These are phyloP conservation scores for Metopolophium dirhodum DNA, from an alignment of 1,140 invertebrate species.

Conservation along the genomic window DNA sequence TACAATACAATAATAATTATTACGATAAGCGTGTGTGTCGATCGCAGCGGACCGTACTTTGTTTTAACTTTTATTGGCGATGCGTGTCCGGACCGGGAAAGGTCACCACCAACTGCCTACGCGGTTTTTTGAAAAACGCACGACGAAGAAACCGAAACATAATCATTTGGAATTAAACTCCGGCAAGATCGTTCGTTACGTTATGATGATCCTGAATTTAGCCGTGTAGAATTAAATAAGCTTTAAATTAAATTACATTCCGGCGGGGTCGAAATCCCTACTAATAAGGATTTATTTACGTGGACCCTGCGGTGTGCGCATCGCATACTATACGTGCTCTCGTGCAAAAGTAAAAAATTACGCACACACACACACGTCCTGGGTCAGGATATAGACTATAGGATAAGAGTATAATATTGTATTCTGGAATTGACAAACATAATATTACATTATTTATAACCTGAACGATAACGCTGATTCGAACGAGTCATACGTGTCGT, in stretches of 20 bases:
- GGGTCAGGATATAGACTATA: not conserved
- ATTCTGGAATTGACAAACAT: not conserved
- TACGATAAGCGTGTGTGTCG: not conserved
- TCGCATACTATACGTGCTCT: not conserved
- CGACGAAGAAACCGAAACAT: not conserved
- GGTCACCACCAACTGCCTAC: not conserved
- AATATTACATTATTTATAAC: not conserved
- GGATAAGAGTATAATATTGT: not conserved
- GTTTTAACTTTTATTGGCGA: not conserved
- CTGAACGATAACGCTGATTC: not conserved
- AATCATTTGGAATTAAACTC: not conserved
- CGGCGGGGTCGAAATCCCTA: not conserved
- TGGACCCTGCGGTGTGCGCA: not conserved
- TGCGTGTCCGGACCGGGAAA: not conserved
- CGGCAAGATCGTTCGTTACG: not conserved
- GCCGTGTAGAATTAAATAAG: constrained; percentile 8
- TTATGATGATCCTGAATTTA: not conserved
- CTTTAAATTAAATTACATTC: constrained; percentile 23
- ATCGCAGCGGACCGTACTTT: not conserved
- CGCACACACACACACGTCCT: not conserved
- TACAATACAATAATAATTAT: not conserved
- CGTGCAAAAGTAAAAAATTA: not conserved
- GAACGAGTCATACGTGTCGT: not conserved
- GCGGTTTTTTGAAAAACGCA: not conserved
- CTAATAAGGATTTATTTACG: constrained; percentile 21